Conservation (phyloP, 2,797 vertebrate genomes). For the Rhinophrynus dorsalis region DNA sequence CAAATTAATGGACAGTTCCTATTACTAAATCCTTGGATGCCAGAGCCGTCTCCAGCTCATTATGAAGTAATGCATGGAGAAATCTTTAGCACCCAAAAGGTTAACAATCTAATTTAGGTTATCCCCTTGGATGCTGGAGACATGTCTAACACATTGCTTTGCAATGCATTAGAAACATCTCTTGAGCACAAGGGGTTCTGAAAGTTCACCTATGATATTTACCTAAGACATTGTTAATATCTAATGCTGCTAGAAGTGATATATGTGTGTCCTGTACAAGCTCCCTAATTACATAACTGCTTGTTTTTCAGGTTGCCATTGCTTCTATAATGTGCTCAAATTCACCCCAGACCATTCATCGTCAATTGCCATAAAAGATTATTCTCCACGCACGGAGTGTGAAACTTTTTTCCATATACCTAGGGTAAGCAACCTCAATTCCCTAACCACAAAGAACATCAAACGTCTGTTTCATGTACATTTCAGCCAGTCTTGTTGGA, state of each 20-base stretch:
- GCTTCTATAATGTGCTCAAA: conserved; percentile 6
- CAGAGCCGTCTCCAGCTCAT: too few relatives aligned
- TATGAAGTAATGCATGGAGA: too few relatives aligned
- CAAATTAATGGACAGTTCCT: too few relatives aligned
- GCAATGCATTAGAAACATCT: too few relatives aligned
- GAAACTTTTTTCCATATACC: conserved; percentile 31
- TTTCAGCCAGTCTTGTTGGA: background rate
- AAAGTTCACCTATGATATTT: too few relatives aligned
- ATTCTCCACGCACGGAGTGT: background rate
- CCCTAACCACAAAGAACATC: background rate
- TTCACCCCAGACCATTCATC: conserved; percentile 17
- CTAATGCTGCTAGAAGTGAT: background rate
- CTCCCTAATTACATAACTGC: background rate
- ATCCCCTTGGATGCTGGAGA: too few relatives aligned
- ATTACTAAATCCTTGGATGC: too few relatives aligned
- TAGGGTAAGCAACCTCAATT: background rate
- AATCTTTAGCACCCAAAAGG: too few relatives aligned
- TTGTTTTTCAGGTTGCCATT: conserved; percentile 21
- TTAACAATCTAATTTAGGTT: too few relatives aligned
- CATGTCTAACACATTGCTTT: too few relatives aligned
- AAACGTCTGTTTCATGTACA: background rate
- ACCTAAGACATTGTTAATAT: too few relatives aligned
- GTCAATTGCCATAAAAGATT: conserved; percentile 16
- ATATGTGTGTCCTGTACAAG: background rate
- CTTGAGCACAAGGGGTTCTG: too few relatives aligned